phyloP scores from a whole-genome alignment of 2,797 vertebrate genomes.

The Distichodus sexfasciatus region DNA sequence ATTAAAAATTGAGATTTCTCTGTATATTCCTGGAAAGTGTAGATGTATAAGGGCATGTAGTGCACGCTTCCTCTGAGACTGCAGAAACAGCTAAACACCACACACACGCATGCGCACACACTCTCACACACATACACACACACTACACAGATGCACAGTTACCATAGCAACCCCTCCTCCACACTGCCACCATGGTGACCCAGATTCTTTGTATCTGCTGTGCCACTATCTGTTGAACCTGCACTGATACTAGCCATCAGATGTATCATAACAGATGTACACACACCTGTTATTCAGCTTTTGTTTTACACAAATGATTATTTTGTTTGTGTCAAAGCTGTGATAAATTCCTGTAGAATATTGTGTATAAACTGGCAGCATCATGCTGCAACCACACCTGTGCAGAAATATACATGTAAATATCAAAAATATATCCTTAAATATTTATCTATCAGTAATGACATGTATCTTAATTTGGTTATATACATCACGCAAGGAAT shows the following conservation, averaged over 20 bases:
- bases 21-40: constrained; percentile 19
- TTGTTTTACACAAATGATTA: neutral
- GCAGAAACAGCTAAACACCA: constrained; percentile 28
- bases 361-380: too few species aligned
- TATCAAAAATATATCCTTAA: too few species aligned
- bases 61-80: constrained; percentile 5
- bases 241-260: constrained; percentile 1
- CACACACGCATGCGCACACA: too few species aligned
- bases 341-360: too few species aligned
- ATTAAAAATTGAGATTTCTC: neutral
- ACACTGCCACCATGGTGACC: constrained; percentile 39
- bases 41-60: constrained; percentile 18
- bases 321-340: too few species aligned
- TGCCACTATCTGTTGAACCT: constrained; percentile 14
- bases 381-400: too few species aligned
- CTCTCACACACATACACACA: too few species aligned
- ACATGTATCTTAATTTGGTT: too few species aligned
- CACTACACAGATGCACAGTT: constrained; percentile 25
- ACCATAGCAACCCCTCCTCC: constrained; percentile 42
- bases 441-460: too few species aligned
- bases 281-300: neutral
- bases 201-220: constrained; percentile 38
- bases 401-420: too few species aligned
- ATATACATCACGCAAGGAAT: too few species aligned
- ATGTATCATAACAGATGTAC: neutral